Evolutionary conservation across 2,888 invertebrate genomes (phyloP), one percentile per base, ranked within the genome.

Genomic region (Catocala nupta): DNA sequence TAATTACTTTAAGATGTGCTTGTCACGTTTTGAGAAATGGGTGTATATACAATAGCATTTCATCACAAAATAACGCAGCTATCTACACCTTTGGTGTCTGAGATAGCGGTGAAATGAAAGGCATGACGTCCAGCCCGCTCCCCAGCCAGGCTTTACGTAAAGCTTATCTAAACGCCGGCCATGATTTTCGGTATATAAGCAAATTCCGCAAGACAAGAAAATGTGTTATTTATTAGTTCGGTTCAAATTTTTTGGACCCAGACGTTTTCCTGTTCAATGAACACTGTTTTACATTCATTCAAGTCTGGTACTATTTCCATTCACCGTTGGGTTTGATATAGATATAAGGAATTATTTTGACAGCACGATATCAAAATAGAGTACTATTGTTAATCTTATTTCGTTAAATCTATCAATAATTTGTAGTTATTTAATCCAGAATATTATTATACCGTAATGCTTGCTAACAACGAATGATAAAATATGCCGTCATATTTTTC

Each of bases 201-300:
- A 55, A 63, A 66, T 50, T 47, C 55, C 13, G 39, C 25, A 12
- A 54, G 50, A 54, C 52, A 56, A 57, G 49, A 55, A 67, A 60
- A 63, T 42, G 63, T 52, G 56, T 62, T 62, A 59, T 62, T 52
- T 58, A 43, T 33, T 50, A 39, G 16, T 25, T 11, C 65, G 25
- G 44, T 25, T 16, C 16, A 3, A 13, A 45, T 51, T 58, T 68
- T 74, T 66, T 59, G 55, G 58, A 58, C 49, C 44, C 54, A 63
- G 56, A 58, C 56, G 57, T 68, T 72, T 70, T 72, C 72, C 64
- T 64, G 66, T 65, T 72, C 66, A 75, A 50, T 72, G 75, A 77
- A 75, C 56, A 68, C 51, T 57, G 58, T 64, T 73, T 63, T 59
- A 70, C 65, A 65, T 75, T 65, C 59, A 72, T 70, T 70, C 63